These are phyloP conservation scores for Amorpha juglandis DNA, from an alignment of 2,888 invertebrate genomes.

Conservation along the genomic window DNA sequence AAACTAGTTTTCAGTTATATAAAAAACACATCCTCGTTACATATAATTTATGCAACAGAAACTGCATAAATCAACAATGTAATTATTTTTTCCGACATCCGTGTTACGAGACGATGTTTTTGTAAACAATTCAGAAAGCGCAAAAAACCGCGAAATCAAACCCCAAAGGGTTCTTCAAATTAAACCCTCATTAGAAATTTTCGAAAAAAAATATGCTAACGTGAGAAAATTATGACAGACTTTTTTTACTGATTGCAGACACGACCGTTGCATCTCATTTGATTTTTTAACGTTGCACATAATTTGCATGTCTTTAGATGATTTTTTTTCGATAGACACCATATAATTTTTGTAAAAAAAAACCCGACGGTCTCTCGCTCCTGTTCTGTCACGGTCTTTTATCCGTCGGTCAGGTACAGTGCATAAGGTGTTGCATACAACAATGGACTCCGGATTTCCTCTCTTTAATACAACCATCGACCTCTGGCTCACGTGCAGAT, in stretches of 20 bases:
- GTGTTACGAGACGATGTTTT: constrained; percentile 81
- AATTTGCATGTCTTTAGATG: constrained; percentile 50
- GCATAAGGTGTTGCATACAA: constrained; percentile 74
- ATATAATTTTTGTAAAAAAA: constrained; percentile 73
- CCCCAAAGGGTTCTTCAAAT: constrained; percentile 84
- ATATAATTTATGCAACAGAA: constrained; percentile 57
- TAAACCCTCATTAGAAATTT: constrained; percentile 81
- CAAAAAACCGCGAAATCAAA: constrained; percentile 75
- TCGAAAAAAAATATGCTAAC: constrained; percentile 71
- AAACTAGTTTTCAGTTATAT: not conserved
- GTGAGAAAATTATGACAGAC: constrained; percentile 79
- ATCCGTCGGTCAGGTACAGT: constrained; percentile 80
- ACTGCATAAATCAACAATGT: constrained; percentile 75
- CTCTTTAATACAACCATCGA: constrained; percentile 79
- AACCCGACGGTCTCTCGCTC: constrained; percentile 58
- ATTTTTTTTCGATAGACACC: constrained; percentile 57
- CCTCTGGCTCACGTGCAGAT: constrained; percentile 81
- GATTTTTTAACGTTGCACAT: constrained; percentile 62
- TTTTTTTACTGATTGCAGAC: constrained; percentile 61
- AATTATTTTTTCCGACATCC: constrained; percentile 82
- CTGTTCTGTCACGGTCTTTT: constrained; percentile 64
- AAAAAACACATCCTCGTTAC: constrained; percentile 17
- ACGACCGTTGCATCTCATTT: constrained; percentile 76
- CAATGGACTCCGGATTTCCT: constrained; percentile 82
- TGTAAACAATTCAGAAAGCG: constrained; percentile 66